Conservation (phyloP, 2,797 vertebrate genomes). For the Ambastaia sidthimunki region DNA sequence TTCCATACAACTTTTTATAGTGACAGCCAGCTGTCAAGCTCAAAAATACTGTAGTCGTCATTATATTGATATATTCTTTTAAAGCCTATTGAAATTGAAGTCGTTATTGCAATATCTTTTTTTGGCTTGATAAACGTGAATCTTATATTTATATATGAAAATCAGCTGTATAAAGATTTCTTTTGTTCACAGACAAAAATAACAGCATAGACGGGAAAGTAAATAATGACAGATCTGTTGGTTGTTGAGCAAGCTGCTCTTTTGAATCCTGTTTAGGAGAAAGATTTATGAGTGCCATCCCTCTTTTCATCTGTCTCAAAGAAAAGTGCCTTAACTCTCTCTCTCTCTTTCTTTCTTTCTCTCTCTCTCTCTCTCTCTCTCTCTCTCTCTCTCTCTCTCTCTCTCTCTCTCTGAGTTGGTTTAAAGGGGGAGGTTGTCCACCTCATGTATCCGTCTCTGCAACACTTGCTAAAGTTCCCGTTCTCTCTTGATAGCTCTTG, state of each 20-base stretch:
- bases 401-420: slow-evolving; percentile 24
- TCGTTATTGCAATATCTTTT: too few species aligned
- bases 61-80: too few species aligned
- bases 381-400: slow-evolving; percentile 20
- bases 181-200: not conserved
- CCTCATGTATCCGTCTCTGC: slow-evolving; percentile 59
- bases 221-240: not conserved
- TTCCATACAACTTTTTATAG: too few species aligned
- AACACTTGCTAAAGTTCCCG: slow-evolving; percentile 57
- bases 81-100: too few species aligned
- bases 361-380: slow-evolving; percentile 27
- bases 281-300: slow-evolving; percentile 8
- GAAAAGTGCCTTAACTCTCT: slow-evolving; percentile 19
- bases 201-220: not conserved
- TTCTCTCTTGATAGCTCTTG: slow-evolving; percentile 65
- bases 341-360: slow-evolving; percentile 27
- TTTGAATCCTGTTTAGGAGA: slow-evolving; percentile 26
- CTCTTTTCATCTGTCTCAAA: slow-evolving; percentile 30
- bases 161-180: too few species aligned
- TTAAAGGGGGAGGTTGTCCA: slow-evolving; percentile 61
- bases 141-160: too few species aligned
- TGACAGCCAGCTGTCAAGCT: not conserved
- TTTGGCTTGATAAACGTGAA: too few species aligned
- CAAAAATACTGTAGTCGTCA: not conserved
- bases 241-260: not conserved